Evolutionary conservation across 2,888 invertebrate genomes (phyloP).

Genomic region (Drosophila siamana): DNA sequence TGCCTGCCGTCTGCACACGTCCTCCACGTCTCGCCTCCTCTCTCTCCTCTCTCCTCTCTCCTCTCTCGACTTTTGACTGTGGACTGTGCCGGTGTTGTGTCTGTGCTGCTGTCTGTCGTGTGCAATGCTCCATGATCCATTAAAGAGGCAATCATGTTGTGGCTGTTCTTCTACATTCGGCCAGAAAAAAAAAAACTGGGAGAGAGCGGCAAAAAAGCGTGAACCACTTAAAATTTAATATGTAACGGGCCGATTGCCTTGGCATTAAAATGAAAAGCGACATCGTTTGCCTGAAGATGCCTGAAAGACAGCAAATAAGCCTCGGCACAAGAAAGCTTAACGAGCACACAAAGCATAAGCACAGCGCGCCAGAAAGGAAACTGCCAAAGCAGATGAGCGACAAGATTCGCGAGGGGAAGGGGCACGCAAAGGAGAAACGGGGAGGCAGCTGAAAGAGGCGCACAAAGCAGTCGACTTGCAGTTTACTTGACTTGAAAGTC

Average conservation of each 20-base stretch:
- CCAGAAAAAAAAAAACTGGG: background rate
- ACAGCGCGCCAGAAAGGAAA: slow-evolving; percentile 32
- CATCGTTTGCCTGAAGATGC: slow-evolving; percentile 30
- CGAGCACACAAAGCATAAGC: slow-evolving; percentile 63
- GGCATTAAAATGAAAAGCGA: slow-evolving; percentile 56
- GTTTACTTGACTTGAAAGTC: slow-evolving; percentile 63
- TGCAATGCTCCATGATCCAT: slow-evolving; percentile 67
- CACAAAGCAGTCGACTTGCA: slow-evolving; percentile 63
- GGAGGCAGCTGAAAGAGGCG: slow-evolving; percentile 18
- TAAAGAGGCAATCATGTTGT: slow-evolving; percentile 59
- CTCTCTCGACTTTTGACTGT: background rate
- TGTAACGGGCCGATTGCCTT: slow-evolving; percentile 59
- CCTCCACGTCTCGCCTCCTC: background rate
- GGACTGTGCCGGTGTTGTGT: background rate
- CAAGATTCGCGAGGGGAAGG: slow-evolving; percentile 1
- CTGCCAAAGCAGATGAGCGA: slow-evolving; percentile 26
- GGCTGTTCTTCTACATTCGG: slow-evolving; percentile 5
- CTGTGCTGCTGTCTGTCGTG: slow-evolving; percentile 27
- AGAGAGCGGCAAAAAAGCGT: slow-evolving; percentile 30
- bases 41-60: background rate
- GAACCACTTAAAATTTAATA: slow-evolving; percentile 68
- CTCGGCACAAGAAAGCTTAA: slow-evolving; percentile 55
- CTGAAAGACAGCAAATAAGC: slow-evolving; percentile 48
- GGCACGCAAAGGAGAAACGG: background rate
- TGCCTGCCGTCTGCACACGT: slow-evolving; percentile 7